Base-by-base conservation (phyloP, 37 sponge, comb jelly and placozoan genomes). In the Eunapius fragilis region DNA sequence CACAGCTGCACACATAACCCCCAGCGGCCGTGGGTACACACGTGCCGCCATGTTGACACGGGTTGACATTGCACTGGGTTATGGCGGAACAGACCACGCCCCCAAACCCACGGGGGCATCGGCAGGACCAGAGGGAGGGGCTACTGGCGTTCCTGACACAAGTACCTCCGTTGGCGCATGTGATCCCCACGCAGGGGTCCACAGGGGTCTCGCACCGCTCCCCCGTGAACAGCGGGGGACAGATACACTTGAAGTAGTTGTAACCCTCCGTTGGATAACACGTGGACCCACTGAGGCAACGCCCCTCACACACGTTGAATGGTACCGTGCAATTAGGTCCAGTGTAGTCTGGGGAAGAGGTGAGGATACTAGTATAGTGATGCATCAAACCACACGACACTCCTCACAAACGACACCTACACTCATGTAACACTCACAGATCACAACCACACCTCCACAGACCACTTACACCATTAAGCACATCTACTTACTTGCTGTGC, bases 241-340 rank as follows among this genome's bases (percentile, higher is more conserved):
- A 89, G 33, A 17, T 38, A 67, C 93, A 93, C 4, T 33, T 41
- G 84, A 72, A 89, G 45, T 78, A 81, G 49, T 77, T 48, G 2
- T 69, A 78, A 0, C 74, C 84, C 27, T 4, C 13, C 32, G 58
- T 76, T 25, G 26, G 26, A 25, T 12, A 38, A 34, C 95, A 95
- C 9, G 82, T 84, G 3, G 87, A 87, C 0, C 86, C 88, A 80
- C 86, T 79, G 26, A 27, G 25, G 69, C 95, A 95, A 3, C 85
- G 87, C 25, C 17, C 74, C 0, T 33, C 80, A 86, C 95, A 95
- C 2, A 68, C 35, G 70, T 74, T 25, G 26, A 84, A 71, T 22
- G 70, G 17, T 23, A 28, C 31, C 10, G 71, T 73, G 75, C 92
- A 91, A 77, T 83, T 87, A 22, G 17, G 32, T 0, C 94, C 94